Conservation (phyloP, 2,113 vertebrate species). For the Brienomyrus brachyistius region DNA sequence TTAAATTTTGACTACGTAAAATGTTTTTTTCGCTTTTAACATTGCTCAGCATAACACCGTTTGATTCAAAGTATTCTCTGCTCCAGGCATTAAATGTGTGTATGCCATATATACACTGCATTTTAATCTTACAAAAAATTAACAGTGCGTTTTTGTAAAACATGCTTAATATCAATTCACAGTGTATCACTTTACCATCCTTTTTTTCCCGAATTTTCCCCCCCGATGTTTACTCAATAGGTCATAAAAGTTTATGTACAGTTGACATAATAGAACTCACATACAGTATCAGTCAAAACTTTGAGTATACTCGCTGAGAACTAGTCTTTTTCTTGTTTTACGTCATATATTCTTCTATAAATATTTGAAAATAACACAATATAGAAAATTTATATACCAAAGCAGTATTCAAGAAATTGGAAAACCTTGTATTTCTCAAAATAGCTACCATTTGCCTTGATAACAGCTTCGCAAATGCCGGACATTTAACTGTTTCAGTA, state of each 20-base stretch:
- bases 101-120: not conserved
- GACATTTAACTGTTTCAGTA: not conserved
- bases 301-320: not conserved
- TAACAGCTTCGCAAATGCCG: not conserved
- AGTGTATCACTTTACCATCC: not conserved
- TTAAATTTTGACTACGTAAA: not conserved
- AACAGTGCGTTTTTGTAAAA: not conserved
- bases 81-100: not conserved
- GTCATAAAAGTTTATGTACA: not conserved
- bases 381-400: not conserved
- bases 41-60: not conserved
- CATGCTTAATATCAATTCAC: not conserved
- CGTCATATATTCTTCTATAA: not conserved
- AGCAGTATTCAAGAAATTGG: not conserved
- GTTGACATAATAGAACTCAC: not conserved
- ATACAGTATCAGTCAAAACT: not conserved
- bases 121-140: not conserved
- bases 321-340: not conserved
- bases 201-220: rapidly evolving
- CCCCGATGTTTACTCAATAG: not conserved
- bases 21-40: not conserved
- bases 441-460: not conserved
- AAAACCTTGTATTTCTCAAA: not conserved
- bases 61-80: not conserved
- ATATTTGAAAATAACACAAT: not conserved